Percentiles rank a stretch among this genome's conserved stretches.
Conservation (phyloP, 2,888 invertebrate species). For the Lithophane ornitopus region DNA sequence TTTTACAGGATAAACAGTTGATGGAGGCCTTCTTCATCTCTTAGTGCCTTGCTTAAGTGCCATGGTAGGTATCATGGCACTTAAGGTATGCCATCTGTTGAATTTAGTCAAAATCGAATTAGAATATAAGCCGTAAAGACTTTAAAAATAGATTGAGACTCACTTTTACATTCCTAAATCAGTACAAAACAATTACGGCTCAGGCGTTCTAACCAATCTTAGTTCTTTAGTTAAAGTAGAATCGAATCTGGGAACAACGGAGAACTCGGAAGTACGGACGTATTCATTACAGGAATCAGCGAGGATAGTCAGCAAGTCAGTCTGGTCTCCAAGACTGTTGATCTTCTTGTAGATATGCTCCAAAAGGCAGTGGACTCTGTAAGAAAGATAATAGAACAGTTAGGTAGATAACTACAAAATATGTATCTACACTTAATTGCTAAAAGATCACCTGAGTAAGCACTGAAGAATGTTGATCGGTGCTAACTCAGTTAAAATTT, state of each 20-base stretch:
- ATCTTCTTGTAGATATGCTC: constrained; percentile 42
- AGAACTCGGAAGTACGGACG: constrained; percentile 8
- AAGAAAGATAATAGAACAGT: background rate
- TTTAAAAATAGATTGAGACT: constrained; percentile 25
- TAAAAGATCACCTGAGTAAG: background rate
- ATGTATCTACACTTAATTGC: background rate
- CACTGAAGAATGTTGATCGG: background rate
- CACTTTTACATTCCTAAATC: background rate
- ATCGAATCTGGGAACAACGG: constrained; percentile 30
- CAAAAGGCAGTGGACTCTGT: constrained; percentile 40
- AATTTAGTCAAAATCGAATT: background rate
- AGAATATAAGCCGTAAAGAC: background rate
- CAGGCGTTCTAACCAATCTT: constrained; percentile 26
- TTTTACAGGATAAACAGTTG: background rate
- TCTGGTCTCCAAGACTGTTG: constrained; percentile 35
- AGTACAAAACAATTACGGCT: constrained; percentile 14
- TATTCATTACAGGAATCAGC: constrained; percentile 44
- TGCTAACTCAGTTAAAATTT: background rate
- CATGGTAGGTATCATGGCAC: background rate
- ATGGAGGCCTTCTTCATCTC: background rate
- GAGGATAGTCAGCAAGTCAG: constrained; percentile 44
- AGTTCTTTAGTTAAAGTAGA: constrained; percentile 52
- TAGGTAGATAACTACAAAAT: background rate
- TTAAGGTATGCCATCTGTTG: too few species aligned
- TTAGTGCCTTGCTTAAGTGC: too few species aligned